phyloP scores from a whole-genome alignment of 2,113 vertebrate genomes.

The Andinoacara biseriatus region DNA sequence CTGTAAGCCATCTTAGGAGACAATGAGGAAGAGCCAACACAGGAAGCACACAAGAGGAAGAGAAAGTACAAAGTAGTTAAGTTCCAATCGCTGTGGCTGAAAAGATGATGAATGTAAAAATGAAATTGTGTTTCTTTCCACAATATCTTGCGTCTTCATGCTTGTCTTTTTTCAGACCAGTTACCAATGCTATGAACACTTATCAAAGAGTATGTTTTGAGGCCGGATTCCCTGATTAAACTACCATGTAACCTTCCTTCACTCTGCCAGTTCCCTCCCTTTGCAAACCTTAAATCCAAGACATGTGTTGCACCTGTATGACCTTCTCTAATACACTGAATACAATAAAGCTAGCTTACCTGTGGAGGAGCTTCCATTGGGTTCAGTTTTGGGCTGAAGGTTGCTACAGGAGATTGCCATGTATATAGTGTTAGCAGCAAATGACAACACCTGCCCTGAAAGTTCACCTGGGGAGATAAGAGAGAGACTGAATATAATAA shows the following conservation, averaged over 20 bases:
- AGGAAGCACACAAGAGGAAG: not conserved
- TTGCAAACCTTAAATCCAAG: not conserved
- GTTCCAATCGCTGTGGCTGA: not conserved
- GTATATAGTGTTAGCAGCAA: conserved; percentile 84
- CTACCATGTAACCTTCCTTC: not conserved
- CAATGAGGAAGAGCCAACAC: not conserved
- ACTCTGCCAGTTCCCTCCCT: not conserved
- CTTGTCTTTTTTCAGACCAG: not conserved
- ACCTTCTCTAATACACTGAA: not conserved
- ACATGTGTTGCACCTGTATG: not conserved
- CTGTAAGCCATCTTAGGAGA: conserved; percentile 44
- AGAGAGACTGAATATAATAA: not conserved
- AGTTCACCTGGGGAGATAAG: conserved; percentile 71
- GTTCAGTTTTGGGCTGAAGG: conserved; percentile 51
- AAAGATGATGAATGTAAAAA: not conserved
- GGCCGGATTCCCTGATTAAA: not conserved
- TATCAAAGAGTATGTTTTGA: not conserved
- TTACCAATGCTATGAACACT: not conserved
- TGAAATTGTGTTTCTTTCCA: not conserved
- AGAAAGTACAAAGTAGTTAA: not conserved
- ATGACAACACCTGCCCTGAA: conserved; percentile 79
- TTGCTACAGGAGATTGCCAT: conserved; percentile 83
- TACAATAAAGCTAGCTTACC: conserved; percentile 24
- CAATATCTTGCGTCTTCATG: not conserved
- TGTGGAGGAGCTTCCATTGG: not conserved